These are phyloP conservation scores for Ceratina calcarata DNA, from an alignment of 1,140 invertebrate species.

Conservation along the genomic window DNA sequence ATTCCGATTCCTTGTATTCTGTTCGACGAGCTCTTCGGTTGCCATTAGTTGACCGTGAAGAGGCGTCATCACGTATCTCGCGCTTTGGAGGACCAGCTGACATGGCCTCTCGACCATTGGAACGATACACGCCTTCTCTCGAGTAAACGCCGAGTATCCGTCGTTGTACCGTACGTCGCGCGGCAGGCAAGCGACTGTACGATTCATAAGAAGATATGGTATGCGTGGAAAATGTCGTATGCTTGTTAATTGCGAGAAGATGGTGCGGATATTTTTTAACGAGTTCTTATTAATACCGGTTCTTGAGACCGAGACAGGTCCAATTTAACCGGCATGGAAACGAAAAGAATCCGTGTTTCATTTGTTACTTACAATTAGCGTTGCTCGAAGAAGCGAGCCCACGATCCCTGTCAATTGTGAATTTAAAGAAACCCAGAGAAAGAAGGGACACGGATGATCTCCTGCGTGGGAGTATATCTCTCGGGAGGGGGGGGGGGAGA, in stretches of 20 bases:
- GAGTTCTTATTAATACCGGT: conserved; percentile 13
- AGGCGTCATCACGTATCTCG: conserved; percentile 2
- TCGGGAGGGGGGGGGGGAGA: too few species aligned
- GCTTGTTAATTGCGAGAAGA: not conserved
- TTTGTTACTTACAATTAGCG: not conserved
- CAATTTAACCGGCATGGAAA: not conserved
- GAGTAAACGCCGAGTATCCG: not conserved
- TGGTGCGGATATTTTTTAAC: not conserved
- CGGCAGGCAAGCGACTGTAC: too few species aligned
- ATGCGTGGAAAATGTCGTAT: not conserved
- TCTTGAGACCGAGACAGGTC: not conserved
- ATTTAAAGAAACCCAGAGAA: not conserved
- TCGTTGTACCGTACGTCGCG: not conserved
- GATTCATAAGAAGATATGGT: too few species aligned
- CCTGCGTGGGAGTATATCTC: not conserved
- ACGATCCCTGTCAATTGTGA: not conserved
- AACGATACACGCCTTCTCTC: not conserved
- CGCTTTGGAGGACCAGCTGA: conserved; percentile 7
- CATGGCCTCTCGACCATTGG: not conserved
- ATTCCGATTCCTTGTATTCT: conserved; percentile 3
- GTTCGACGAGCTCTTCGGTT: not conserved
- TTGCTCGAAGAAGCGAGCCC: too few species aligned
- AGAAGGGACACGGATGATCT: not conserved
- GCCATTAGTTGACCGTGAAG: conserved; percentile 12
- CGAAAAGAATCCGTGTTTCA: not conserved